Evolutionary conservation across 1,140 invertebrate genomes (phyloP), one percentile per base, ranked within the genome.

Genomic region (Calliopsis andreniformis): DNA sequence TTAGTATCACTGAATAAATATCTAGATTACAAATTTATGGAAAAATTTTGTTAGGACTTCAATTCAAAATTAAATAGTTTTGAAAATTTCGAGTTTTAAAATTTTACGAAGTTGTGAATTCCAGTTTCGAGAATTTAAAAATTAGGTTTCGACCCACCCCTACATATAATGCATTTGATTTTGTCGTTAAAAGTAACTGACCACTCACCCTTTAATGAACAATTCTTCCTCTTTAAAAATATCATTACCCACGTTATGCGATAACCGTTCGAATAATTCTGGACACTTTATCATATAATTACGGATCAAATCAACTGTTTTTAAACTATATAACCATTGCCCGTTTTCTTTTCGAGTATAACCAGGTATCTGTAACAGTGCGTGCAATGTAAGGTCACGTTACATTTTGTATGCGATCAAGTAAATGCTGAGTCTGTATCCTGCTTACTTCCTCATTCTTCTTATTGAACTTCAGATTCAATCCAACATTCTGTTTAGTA

Each of bases 401-500:
- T 77, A 20, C 14, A 16, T 39, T 1, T 30, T 53, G 53, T 6
- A 53, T 12, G n/a, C n/a, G n/a, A n/a, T 23, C 18, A 20, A 10
- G n/a, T 8, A 23, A 45, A 25, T 0, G 3, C 7, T 28, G 14
- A 18, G 55, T 53, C 23, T 30, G 69, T 56, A n/a, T 43, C 70
- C 14, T 35, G 49, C 82, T 86, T 85, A 96, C 95, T 91, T 96
- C 94, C 88, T 94, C 91, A 79, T 94, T 95, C 45, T 90, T 95
- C 89, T 97, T 98, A 63, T 96, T 97, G 84, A 96, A 97, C 89
- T 99, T 99, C 1, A 99, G 92, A 90, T 98, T 97, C 14, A 99
- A 92, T 0, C 98, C 98, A 35, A 99, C 94, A 88, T 99, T 99
- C 28, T 95, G 87, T 87, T 95, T 96, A n/a, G 89, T 67, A 7